Base-by-base conservation (phyloP, 2,113 vertebrate genomes). In the Illadopsis cleaveri region DNA sequence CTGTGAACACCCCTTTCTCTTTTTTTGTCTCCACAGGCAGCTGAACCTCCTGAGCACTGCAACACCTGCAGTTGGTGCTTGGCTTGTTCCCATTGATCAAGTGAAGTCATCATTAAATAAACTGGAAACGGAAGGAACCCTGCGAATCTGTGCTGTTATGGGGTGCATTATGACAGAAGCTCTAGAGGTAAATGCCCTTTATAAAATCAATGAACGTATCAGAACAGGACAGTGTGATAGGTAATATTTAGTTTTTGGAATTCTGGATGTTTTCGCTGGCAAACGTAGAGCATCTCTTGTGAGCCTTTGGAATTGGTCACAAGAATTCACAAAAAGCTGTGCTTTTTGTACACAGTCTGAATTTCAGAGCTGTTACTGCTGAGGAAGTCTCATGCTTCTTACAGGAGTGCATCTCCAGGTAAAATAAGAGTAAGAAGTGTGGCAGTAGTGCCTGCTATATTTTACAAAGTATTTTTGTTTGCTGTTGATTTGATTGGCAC, bases 111-210 rank as follows among this genome's bases (percentile, higher is more conserved):
- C 99, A 3, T 97, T 99, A 65, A 98, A 99, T 92, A 99, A 99
- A 68, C 96, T 99, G 82, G 99, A 99, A 95, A 99, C 99, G 31
- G 99, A 99, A 95, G 98, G 98, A 62, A 99, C 99, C 0, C 96
- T 99, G 56, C 97, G 99, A 4, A 97, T 99, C 80, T 99, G 99
- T 96, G 99, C 99, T 31, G 99, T 99, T 8, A 99, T 99, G 99
- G 99, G 99, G 57, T 99, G 99, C 97, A 99, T 99, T 95, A 99
- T 99, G 99, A 99, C 99, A 1, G 99, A 99, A 95, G 99, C 99
- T 24, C 97, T 99, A 27, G 99, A 99, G 99, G 99, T 99, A 62
- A 88, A 91, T 66, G 23, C 25, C 27, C 25, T 57, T 35, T 15
- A 24, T 30, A n/a, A 82, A 90, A n/a, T 48, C 70, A 50, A 2